These are phyloP conservation scores for Heteromormyrus szaboi DNA, from an alignment of 2,797 vertebrate genomes.

Conservation along the genomic window DNA sequence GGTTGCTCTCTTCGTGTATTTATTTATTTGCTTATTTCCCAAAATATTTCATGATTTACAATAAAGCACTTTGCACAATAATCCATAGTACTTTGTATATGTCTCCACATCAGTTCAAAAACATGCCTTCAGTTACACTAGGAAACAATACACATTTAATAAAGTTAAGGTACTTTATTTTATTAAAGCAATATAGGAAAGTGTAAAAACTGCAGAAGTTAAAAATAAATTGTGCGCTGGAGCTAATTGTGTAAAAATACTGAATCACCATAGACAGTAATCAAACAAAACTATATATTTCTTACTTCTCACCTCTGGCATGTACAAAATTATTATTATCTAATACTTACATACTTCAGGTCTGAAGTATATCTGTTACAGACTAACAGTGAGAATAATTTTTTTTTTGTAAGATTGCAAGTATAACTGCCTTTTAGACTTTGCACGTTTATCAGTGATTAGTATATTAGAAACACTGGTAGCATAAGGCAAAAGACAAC, in stretches of 20 bases:
- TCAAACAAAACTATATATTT: not conserved
- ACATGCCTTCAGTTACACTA: not conserved
- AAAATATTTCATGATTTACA: not conserved
- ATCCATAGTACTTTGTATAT: not conserved
- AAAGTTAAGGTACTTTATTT: not conserved
- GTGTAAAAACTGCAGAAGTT: not conserved
- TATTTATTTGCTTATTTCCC: not conserved
- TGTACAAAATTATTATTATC: not conserved
- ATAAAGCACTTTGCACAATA: not conserved
- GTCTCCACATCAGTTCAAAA: not conserved
- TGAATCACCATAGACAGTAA: not conserved
- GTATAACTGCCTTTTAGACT: not conserved
- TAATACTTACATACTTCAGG: not conserved
- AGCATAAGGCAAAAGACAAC: not conserved
- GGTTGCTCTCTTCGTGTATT: not conserved
- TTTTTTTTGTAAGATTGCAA: not conserved
- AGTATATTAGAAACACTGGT: not conserved
- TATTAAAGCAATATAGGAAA: not conserved
- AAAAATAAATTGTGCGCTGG: not conserved
- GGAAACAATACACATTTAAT: not conserved
- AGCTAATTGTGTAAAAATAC: not conserved
- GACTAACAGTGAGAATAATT: not conserved
- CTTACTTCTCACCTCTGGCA: not conserved
- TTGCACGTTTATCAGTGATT: not conserved
- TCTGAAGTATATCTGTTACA: not conserved